Base-by-base conservation (phyloP, 2,888 invertebrate species). In the Augochlorella aurata region DNA sequence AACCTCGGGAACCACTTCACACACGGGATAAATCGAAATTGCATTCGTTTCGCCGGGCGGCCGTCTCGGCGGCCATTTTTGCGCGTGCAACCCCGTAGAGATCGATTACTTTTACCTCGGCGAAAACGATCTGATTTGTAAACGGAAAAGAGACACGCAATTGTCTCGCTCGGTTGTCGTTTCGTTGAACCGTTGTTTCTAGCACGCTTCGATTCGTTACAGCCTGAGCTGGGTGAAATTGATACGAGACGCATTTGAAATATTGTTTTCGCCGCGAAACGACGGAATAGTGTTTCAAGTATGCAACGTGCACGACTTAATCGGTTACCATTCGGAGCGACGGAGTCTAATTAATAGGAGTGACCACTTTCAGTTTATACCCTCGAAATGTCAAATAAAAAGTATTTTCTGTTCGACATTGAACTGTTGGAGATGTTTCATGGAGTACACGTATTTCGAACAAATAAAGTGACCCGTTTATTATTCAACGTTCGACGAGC, bases 201-300 rank as follows among this genome's bases (percentile, higher is more conserved):
- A 68, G 49, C 24, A 49, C 68, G 49, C 68, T 68, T 68, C 68
- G 68, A 49, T 68, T 50, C 68, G 68, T 68, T 68, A 68, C 68
- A 68, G 49, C 68, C 68, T 68, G 68, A 68, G 49, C 49, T 50
- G 68, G 29, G 68, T 68, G 49, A 68, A 68, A 68, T 68, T 24
- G 49, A 67, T 24, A 47, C 21, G 21, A 47, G 16, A 24, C 38
- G 24, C 24, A 67, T 47, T 24, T 67, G 24, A 67, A 67, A 67
- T 49, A 67, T 47, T 67, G 47, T 67, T 49, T 47, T 66, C 58
- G 58, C 14, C 7, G 9, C 16, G 38, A 44, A 9, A 29, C 8
- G 8, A 63, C 61, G 9, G 47, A 47, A 49, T 49, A 67, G 24
- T 44, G 24, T 67, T 67, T 67, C 67, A 49, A 16, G 21, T 24